Evolutionary conservation across 1,140 invertebrate genomes (phyloP), one percentile per base, ranked within the genome.

Genomic region (Nasonia vitripennis): DNA sequence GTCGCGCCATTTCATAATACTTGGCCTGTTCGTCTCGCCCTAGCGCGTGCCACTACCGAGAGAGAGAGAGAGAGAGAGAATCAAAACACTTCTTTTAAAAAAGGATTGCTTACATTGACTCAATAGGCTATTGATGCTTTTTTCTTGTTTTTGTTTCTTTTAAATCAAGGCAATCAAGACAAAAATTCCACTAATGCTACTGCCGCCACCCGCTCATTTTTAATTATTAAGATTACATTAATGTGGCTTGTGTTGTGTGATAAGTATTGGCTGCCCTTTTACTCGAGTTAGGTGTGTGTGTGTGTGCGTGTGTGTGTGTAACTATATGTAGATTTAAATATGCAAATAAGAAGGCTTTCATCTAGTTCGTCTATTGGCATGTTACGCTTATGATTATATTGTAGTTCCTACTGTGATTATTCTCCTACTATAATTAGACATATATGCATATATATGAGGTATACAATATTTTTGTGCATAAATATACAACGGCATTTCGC

Each of bases 1-100:
- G 97, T 93, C 97, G 96, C 90, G 99, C 99, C 96, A 99, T 96
- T 94, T 99, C 99, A 96, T 99, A 99, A 97, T 99, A 99, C 95
- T 99, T 99, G 93, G 98, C 97, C 95, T 99, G 99, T 95, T 99
- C 99, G 94, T 98, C 97, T 95, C 98, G 96, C 93, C 98, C 97
- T 95, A 99, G 96, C 93, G 98, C 97, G 96, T 99, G 99, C 99
- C 99, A 99, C 98, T 99, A 94, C 88, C 93, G 92, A 91, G 27
- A 27, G 27, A 27, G 27, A 27, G 27, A 27, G 27, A 27, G 90
- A 90, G 88, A 88, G 88, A 88, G 88, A 91, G 89, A 92, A 93
- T 89, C 89, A 93, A 92, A 83, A 91, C 90, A 92, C 90, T 90
- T 84, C 90, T n/a, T 79, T 83, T 78, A 77, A 82, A 78, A 86